These are phyloP conservation scores for Acanthis flammea DNA, from an alignment of 2,797 vertebrate genomes.

Conservation along the genomic window DNA sequence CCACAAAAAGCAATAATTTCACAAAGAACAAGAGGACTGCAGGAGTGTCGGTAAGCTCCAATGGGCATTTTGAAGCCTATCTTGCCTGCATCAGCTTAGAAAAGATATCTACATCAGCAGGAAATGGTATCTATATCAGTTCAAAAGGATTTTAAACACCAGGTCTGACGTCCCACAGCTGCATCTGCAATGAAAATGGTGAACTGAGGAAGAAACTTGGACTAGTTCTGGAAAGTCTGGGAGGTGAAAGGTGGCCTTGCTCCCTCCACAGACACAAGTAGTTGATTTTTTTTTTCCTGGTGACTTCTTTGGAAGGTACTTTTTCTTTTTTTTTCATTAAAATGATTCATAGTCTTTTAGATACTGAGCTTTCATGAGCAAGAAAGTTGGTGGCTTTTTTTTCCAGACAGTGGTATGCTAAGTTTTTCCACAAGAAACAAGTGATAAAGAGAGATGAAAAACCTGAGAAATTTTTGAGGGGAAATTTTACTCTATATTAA, in stretches of 20 bases:
- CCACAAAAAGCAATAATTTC: neutral
- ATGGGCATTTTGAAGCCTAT: neutral
- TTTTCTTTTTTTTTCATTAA: neutral
- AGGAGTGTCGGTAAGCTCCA: neutral
- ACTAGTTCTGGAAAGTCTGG: neutral
- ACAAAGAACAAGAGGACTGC: neutral
- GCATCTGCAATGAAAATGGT: neutral
- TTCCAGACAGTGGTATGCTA: neutral
- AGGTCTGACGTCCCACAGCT: neutral
- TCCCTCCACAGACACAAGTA: neutral
- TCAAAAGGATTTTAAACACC: neutral
- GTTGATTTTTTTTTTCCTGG: neutral
- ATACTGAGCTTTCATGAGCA: neutral
- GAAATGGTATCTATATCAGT: neutral
- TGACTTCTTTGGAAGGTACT: neutral
- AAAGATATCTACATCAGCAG: neutral
- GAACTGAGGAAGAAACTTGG: neutral
- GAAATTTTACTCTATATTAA: neutral
- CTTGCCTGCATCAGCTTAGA: neutral
- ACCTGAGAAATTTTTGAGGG: neutral
- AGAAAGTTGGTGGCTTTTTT: neutral
- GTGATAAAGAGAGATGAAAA: neutral
- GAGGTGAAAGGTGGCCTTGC: neutral
- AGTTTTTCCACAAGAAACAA: neutral
- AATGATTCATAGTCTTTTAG: neutral